Evolutionary conservation across 2,113 vertebrate species (phyloP).

Genomic region (Sorex araneus): DNA sequence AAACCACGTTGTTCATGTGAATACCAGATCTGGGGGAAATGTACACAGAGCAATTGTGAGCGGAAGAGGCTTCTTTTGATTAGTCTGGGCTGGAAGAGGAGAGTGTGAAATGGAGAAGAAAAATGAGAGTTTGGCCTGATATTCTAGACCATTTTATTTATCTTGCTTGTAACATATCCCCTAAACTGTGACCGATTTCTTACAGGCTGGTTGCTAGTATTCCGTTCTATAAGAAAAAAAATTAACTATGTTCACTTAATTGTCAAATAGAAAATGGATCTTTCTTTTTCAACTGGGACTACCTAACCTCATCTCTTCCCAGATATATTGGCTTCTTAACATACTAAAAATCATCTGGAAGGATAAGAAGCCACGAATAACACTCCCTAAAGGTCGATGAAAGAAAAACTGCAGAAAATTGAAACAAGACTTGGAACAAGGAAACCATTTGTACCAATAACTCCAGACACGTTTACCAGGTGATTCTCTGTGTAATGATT

Average conservation of each 20-base stretch:
- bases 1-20: constrained; percentile 89
- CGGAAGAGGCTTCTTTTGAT: constrained; percentile 81
- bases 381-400: not conserved
- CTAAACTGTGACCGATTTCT: constrained; percentile 71
- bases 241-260: not conserved
- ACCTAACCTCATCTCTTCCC: not conserved
- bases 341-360: not conserved
- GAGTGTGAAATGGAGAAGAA: constrained; percentile 80
- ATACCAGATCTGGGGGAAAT: constrained; percentile 87
- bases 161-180: constrained; percentile 68
- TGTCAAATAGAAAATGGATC: not conserved
- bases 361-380: constrained; percentile 48
- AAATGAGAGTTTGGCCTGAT: constrained; percentile 78
- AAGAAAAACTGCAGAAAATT: constrained; percentile 37
- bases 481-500: not conserved
- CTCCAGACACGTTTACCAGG: not conserved
- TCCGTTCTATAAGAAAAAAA: not conserved
- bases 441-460: not conserved
- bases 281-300: not conserved
- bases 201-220: constrained; percentile 64
- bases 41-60: constrained; percentile 85
- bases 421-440: not conserved
- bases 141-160: constrained; percentile 73
- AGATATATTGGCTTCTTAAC: not conserved
- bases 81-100: constrained; percentile 72